These are phyloP conservation scores for Lasioglossum malachurum DNA, from an alignment of 2,888 invertebrate genomes.

Conservation along the genomic window DNA sequence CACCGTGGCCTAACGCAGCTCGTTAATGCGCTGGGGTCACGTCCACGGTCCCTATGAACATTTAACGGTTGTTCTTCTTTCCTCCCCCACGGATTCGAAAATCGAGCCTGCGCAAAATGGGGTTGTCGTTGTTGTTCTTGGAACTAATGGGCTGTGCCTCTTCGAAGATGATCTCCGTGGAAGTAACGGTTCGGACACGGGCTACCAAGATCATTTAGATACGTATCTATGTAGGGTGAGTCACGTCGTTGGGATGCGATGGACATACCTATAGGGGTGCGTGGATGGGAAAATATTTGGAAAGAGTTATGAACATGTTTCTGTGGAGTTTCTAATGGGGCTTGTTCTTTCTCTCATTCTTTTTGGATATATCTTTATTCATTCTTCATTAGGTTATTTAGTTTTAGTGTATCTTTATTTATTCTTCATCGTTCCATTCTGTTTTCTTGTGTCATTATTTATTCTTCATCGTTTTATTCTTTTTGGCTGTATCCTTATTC, in stretches of 20 bases:
- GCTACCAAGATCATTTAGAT: not conserved
- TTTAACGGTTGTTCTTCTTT: slow-evolving; percentile 42
- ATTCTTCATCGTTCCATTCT: too few relatives aligned
- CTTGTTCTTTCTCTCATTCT: not conserved
- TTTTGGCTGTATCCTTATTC: too few relatives aligned
- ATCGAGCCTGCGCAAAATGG: not conserved
- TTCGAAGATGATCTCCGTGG: not conserved
- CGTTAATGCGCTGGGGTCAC: slow-evolving; percentile 46
- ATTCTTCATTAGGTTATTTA: not conserved
- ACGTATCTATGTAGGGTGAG: not conserved
- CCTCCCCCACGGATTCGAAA: not conserved
- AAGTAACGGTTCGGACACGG: not conserved
- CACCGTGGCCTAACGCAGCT: slow-evolving; percentile 62
- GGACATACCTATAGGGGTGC: not conserved
- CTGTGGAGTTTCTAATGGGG: not conserved
- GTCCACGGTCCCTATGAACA: slow-evolving; percentile 26
- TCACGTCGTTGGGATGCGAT: not conserved
- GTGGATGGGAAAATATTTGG: not conserved
- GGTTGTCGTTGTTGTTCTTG: not conserved
- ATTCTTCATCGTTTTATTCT: too few relatives aligned
- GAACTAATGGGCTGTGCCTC: not conserved
- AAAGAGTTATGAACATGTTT: not conserved
- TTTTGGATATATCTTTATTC: not conserved
- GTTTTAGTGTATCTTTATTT: not conserved
- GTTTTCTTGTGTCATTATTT: too few relatives aligned